phyloP scores from a whole-genome alignment of 2,888 invertebrate genomes.

The Drosophila greeni region DNA sequence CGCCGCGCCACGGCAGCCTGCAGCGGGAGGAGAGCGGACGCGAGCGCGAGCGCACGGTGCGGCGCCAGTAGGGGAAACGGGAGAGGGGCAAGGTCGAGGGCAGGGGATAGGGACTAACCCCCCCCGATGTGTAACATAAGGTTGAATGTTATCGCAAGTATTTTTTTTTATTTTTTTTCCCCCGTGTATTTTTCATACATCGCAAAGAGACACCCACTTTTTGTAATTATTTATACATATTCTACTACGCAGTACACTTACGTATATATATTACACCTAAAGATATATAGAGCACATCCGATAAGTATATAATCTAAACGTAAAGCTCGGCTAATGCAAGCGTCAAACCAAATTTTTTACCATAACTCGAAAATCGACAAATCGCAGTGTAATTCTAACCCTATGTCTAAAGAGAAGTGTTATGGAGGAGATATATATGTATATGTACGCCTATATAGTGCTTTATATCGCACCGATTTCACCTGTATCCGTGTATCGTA shows the following conservation, averaged over 20 bases:
- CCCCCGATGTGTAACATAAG: conserved; percentile 75
- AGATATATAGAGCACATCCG: conserved; percentile 7
- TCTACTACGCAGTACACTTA: conserved; percentile 24
- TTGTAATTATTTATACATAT: conserved; percentile 50
- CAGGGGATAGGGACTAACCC: background rate
- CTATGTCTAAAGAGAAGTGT: conserved; percentile 44
- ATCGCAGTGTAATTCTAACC: conserved; percentile 46
- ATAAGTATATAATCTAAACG: conserved; percentile 30
- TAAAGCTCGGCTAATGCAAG: conserved; percentile 56
- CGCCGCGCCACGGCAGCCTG: conserved; percentile 82
- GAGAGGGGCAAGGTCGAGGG: background rate
- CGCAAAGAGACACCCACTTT: conserved; percentile 28
- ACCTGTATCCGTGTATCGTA: conserved; percentile 41
- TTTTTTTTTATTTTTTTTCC: conserved; percentile 14
- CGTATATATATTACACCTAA: conserved; percentile 25
- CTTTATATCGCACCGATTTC: conserved; percentile 29
- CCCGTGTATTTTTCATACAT: conserved; percentile 21
- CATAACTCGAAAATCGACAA: conserved; percentile 22
- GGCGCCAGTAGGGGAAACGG: conserved; percentile 74
- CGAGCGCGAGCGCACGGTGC: conserved; percentile 81
- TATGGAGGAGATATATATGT: conserved; percentile 19
- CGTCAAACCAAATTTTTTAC: conserved; percentile 74
- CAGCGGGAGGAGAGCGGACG: conserved; percentile 83
- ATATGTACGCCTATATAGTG: conserved; percentile 8
- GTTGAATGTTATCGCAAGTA: conserved; percentile 37